Percentiles rank a stretch among this genome's conserved stretches.
Conservation (phyloP, 1,140 invertebrate genomes). For the Holcopasites calliopsidis region DNA sequence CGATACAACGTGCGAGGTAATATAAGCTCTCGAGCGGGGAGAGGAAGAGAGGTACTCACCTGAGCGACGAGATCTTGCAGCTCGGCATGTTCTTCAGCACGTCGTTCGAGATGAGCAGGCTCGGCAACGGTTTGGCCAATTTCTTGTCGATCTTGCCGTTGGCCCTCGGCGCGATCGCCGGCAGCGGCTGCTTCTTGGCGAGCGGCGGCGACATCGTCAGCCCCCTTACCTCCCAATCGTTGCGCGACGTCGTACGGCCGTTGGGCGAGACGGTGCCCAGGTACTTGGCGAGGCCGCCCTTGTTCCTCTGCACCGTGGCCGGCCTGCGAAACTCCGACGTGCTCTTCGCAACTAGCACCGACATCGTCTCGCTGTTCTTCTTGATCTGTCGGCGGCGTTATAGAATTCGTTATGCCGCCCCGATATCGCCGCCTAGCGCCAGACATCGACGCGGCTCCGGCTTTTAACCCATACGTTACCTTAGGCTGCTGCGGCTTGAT, state of each 20-base stretch:
- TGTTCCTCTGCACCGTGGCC: conserved; percentile 74
- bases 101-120: conserved; percentile 67
- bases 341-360: conserved; percentile 73
- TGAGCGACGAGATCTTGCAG: conserved; percentile 71
- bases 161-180: conserved; percentile 64
- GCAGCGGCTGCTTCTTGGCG: conserved; percentile 60
- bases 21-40: too few relatives aligned
- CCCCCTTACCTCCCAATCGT: conserved; percentile 69
- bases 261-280: conserved; percentile 62
- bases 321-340: conserved; percentile 76
- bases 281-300: conserved; percentile 75
- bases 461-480: too few relatives aligned
- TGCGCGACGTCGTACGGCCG: conserved; percentile 19
- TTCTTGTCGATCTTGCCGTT: conserved; percentile 72
- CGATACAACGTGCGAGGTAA: too few relatives aligned
- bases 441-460: too few relatives aligned
- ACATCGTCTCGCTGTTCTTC: conserved; percentile 71
- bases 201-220: conserved; percentile 63
- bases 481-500: conserved; percentile 84
- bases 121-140: conserved; percentile 64
- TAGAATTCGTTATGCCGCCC: too few relatives aligned
- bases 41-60: conserved; percentile 34
- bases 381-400: conserved; percentile 66
- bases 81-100: conserved; percentile 65
- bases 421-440: too few relatives aligned